phyloP scores from a whole-genome alignment of 2,797 vertebrate genomes.

The Sebastolobus alascanus region DNA sequence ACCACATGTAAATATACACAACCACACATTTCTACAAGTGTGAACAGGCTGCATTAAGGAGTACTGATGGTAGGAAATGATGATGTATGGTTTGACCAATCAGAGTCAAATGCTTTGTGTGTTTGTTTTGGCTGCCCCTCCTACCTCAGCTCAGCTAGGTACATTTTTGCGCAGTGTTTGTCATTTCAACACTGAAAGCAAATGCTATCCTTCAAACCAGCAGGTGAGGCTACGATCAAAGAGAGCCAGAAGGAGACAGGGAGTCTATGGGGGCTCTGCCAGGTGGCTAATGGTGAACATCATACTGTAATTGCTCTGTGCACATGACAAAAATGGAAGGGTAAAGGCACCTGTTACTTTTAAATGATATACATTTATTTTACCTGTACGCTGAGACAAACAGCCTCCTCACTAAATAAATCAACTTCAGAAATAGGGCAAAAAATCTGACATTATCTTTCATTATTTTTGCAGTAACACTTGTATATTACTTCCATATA shows the following conservation, averaged over 20 bases:
- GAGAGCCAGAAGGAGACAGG: conserved; percentile 50
- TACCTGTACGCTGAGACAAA: conserved; percentile 9
- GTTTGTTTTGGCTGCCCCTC: not conserved
- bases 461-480: not conserved
- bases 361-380: conserved; percentile 64
- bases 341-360: conserved; percentile 43
- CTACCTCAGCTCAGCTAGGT: not conserved
- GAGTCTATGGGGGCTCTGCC: conserved; percentile 63
- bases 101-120: not conserved
- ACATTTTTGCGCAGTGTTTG: conserved; percentile 19
- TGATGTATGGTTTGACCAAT: not conserved
- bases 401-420: conserved; percentile 26
- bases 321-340: conserved; percentile 65
- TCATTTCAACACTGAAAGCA: conserved; percentile 54
- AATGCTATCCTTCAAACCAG: conserved; percentile 63
- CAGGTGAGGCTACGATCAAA: conserved; percentile 66
- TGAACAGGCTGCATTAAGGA: not conserved
- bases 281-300: conserved; percentile 73
- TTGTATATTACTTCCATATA: not conserved
- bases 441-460: not conserved
- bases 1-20: not conserved
- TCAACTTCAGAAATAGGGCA: conserved; percentile 16
- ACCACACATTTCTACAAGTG: not conserved
- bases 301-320: conserved; percentile 68
- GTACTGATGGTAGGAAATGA: not conserved